phyloP scores from a whole-genome alignment of 1,140 invertebrate species.

The Orius insidiosus region DNA sequence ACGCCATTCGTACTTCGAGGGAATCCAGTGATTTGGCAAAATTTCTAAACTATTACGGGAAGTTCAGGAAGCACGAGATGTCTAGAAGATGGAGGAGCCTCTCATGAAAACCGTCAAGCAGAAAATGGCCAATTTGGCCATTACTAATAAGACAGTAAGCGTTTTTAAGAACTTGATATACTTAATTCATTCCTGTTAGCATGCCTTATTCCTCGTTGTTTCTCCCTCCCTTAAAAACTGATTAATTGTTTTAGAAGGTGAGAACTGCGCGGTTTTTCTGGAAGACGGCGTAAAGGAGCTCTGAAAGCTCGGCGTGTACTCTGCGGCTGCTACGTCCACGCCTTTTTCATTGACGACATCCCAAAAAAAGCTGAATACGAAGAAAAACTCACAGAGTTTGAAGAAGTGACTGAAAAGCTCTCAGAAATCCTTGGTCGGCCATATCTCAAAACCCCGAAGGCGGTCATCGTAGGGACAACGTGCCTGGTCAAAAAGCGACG shows the following conservation, averaged over 20 bases:
- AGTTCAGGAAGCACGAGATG: conserved; percentile 50
- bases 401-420: conserved; percentile 45
- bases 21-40: conserved; percentile 43
- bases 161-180: no score
- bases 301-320: conserved; percentile 43
- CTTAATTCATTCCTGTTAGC: no score
- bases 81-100: conserved; percentile 43
- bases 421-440: conserved; percentile 46
- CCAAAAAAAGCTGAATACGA: conserved; percentile 32
- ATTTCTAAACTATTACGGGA: conserved; percentile 48
- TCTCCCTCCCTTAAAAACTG: not conserved
- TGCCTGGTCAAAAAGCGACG: conserved; percentile 37
- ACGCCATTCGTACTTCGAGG: conserved; percentile 34
- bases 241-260: conserved; percentile 22
- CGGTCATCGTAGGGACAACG: conserved; percentile 42
- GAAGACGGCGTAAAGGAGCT: conserved; percentile 46
- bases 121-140: conserved; percentile 43
- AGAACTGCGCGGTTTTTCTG: conserved; percentile 35
- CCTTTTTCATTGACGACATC: conserved; percentile 45
- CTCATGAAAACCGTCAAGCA: conserved; percentile 38
- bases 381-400: conserved; percentile 38
- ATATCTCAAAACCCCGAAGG: conserved; percentile 42
- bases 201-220: no score
- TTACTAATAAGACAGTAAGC: conserved; percentile 26
- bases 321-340: conserved; percentile 50